phyloP scores from a whole-genome alignment of 2,888 invertebrate species.

The Choristoneura rosaceana region DNA sequence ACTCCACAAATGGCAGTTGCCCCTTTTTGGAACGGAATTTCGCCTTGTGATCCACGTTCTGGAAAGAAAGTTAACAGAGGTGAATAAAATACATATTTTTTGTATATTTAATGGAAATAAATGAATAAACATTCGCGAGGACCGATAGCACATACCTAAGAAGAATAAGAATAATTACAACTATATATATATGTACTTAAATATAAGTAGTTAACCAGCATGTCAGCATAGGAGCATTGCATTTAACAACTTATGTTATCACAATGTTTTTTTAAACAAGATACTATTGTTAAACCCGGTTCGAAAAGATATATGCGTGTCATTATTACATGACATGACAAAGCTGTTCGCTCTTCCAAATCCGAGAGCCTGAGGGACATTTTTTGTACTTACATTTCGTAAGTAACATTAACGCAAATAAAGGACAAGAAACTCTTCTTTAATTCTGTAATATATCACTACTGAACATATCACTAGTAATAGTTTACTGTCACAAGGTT shows the following conservation, averaged over 20 bases:
- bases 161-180: too few relatives aligned
- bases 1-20: constrained; percentile 96
- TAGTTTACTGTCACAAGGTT: too few relatives aligned
- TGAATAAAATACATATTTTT: not conserved
- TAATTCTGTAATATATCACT: not conserved
- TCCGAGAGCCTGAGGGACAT: not conserved
- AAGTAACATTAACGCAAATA: not conserved
- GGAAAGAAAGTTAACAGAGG: constrained; percentile 61
- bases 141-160: not conserved
- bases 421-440: not conserved
- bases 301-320: not conserved
- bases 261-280: not conserved
- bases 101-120: too few relatives aligned
- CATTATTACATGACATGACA: constrained; percentile 4
- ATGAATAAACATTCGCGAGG: not conserved
- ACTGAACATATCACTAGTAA: too few relatives aligned
- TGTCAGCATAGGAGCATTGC: not conserved
- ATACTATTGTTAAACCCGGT: not conserved
- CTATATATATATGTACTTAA: too few relatives aligned
- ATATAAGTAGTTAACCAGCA: too few relatives aligned
- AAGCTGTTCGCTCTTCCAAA: not conserved
- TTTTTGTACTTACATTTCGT: not conserved
- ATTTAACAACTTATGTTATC: not conserved
- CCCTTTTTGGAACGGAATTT: constrained; percentile 97
- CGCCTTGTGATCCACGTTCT: constrained; percentile 98